A percentile compares a stretch with the other conserved stretches of the same genome.
phyloP scores from a whole-genome alignment of 2,797 vertebrate species.

The Darevskia nairensis region DNA sequence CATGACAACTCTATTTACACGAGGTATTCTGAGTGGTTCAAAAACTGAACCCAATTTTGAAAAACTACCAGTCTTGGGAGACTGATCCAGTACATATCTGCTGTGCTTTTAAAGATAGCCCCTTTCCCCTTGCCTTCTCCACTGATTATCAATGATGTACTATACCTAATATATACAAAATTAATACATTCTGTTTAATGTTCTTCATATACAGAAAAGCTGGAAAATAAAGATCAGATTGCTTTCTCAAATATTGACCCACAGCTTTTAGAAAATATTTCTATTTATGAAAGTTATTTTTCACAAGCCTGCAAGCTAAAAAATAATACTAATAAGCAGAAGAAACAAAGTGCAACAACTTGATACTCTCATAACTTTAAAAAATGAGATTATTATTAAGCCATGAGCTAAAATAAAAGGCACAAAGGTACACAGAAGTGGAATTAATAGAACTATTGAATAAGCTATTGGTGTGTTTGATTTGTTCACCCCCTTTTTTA shows the following conservation, averaged over 20 bases:
- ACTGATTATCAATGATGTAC: slow-evolving; percentile 55
- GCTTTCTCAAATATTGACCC: slow-evolving; percentile 47
- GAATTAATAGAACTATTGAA: slow-evolving; percentile 69
- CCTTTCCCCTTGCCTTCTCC: slow-evolving; percentile 55
- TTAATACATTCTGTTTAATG: slow-evolving; percentile 60
- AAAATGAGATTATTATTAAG: slow-evolving; percentile 65
- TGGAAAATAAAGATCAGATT: slow-evolving; percentile 34
- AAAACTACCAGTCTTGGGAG: slow-evolving; percentile 75
- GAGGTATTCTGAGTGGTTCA: slow-evolving; percentile 82
- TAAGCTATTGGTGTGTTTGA: slow-evolving; percentile 52
- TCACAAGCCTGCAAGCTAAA: slow-evolving; percentile 48
- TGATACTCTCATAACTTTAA: slow-evolving; percentile 62
- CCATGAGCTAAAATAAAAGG: slow-evolving; percentile 74
- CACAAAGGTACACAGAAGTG: slow-evolving; percentile 75
- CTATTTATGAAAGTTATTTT: slow-evolving; percentile 49
- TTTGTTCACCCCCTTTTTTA: slow-evolving; percentile 37
- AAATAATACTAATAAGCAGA: slow-evolving; percentile 53
- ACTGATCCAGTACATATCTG: slow-evolving; percentile 74
- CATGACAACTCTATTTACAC: slow-evolving; percentile 85
- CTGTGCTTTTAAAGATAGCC: slow-evolving; percentile 76
- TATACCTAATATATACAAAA: slow-evolving; percentile 69
- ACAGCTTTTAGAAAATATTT: slow-evolving; percentile 58
- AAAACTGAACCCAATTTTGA: slow-evolving; percentile 78
- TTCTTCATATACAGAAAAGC: slow-evolving; percentile 49
- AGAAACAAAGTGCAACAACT: slow-evolving; percentile 75